phyloP scores from a whole-genome alignment of 2,113 vertebrate species.

The Bos indicus region DNA sequence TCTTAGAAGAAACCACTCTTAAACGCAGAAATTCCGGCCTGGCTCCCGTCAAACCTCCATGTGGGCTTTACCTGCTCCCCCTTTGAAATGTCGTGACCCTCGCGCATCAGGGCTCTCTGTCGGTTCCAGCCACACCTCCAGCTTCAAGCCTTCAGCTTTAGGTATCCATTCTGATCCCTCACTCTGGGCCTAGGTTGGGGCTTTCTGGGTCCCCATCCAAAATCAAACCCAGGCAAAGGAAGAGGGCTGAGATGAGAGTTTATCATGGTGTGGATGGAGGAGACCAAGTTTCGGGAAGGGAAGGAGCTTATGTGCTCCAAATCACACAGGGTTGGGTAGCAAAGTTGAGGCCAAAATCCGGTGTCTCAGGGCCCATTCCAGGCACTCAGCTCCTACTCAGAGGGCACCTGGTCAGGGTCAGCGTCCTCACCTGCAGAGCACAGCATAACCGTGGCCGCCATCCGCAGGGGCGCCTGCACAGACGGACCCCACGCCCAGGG shows the following conservation, averaged over 20 bases:
- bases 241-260: background rate
- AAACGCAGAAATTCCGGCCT: background rate
- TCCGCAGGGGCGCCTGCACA: fast-evolving
- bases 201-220: background rate
- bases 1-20: background rate
- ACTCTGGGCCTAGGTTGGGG: background rate
- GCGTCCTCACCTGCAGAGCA: background rate
- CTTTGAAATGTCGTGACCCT: background rate
- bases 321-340: background rate
- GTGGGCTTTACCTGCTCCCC: background rate
- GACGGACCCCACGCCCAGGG: fast-evolving
- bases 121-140: background rate
- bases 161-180: background rate
- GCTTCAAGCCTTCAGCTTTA: background rate
- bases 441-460: background rate
- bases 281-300: background rate
- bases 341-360: background rate
- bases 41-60: background rate
- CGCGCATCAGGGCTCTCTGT: background rate
- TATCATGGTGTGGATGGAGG: background rate
- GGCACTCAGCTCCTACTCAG: background rate
- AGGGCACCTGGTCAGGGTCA: fast-evolving
- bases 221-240: background rate
- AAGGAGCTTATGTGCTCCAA: background rate
- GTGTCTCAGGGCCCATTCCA: background rate